Evolutionary conservation across 2,888 invertebrate genomes (phyloP), one percentile per base, ranked within the genome.

Genomic region (Scaptomyza parva): DNA sequence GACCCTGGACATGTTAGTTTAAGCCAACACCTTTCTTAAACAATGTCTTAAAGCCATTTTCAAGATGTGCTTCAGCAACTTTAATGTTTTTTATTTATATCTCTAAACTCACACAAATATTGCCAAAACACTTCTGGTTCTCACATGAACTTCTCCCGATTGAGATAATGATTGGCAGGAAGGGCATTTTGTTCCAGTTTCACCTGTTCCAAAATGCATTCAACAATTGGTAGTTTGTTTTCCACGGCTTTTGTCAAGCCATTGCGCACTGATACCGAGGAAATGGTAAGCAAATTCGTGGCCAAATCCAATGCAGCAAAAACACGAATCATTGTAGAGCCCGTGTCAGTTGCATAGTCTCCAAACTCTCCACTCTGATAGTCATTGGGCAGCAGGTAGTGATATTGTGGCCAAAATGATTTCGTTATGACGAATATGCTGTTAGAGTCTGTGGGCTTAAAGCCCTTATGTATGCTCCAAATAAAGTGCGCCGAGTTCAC

Each of bases 301-400:
- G 95, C 95, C 58, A 94, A 90, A 0, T 95, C 95, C 7, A 96
- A 88, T 0, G 95, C 95, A 0, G 95, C 94, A 90, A 94, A 95
- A 0, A 96, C 93, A 41, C 95, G 93, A 51, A 97, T 95, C 80
- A 95, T 93, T 0, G 94, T 93, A 0, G 95, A 94, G 0, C 94
- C 93, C 62, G 93, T 94, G 5, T 95, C 96, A 0, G 86, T 63
- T 6, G 94, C 94, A 82, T 97, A 97, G 43, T 93, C 93, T 2
- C 97, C 97, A 74, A 93, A 97, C 91, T 97, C 97, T 8, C 95
- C 95, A n/a, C 94, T 94, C 86, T 96, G 96, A 91, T 96, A 97
- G 86, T 97, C 97, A 92, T 94, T 94, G 0, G 96, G 95, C 20
- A 96, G 90, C 20, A 96, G 87, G 80, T 97, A 96, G 87, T 97